These are phyloP conservation scores for Diploscapter pachys DNA, from an alignment of 1,140 invertebrate species.

Conservation along the genomic window DNA sequence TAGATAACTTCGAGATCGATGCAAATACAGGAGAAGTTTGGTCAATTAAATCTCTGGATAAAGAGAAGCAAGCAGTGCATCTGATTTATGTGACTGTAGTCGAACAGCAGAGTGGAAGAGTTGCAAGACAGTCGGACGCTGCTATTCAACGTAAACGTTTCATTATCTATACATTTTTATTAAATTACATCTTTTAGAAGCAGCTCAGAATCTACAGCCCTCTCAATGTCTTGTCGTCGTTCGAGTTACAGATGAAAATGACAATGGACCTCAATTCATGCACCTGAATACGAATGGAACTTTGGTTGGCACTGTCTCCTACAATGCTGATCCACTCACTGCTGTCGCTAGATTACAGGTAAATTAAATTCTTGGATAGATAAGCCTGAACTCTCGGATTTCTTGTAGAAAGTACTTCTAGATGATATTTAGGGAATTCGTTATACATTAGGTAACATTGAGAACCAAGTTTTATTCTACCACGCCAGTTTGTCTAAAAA, in stretches of 20 bases:
- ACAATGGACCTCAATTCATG: constrained; percentile 46
- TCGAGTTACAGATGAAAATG: constrained; percentile 52
- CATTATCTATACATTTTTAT: neutral
- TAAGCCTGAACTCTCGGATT: no score
- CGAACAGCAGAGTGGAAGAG: constrained; percentile 26
- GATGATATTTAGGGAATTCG: constrained; percentile 1
- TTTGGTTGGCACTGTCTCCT: constrained; percentile 47
- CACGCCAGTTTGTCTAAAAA: no score
- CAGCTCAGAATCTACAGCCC: constrained; percentile 38
- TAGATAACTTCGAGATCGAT: constrained; percentile 52
- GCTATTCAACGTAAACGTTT: constrained; percentile 48
- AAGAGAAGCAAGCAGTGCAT: constrained; percentile 49
- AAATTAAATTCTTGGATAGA: no score
- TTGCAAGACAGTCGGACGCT: constrained; percentile 27
- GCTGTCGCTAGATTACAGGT: constrained; percentile 32
- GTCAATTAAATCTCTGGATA: constrained; percentile 40
- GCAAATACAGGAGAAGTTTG: constrained; percentile 47
- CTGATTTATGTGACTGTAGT: constrained; percentile 50
- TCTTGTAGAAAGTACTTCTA: constrained; percentile 13
- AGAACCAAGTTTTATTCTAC: no score
- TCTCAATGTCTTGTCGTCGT: constrained; percentile 50
- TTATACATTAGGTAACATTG: no score
- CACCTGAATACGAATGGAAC: constrained; percentile 31
- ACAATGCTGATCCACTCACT: constrained; percentile 36
- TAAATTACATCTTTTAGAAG: constrained; percentile 36